A percentile compares a stretch with the other conserved stretches of the same genome.
These are phyloP conservation scores for Ophion ventricosus DNA, from an alignment of 2,888 invertebrate species.

Conservation along the genomic window DNA sequence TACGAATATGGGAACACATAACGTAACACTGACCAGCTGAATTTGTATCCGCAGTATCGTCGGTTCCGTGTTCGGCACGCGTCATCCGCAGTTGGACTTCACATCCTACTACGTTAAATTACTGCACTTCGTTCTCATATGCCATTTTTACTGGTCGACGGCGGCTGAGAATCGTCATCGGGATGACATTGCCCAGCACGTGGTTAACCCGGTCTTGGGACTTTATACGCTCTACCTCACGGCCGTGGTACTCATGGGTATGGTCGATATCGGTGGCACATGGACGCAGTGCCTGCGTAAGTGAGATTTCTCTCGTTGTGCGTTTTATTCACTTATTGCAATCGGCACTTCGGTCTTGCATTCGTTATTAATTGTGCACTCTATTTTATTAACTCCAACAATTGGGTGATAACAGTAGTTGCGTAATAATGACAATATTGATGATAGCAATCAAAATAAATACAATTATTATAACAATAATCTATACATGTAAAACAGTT, in stretches of 20 bases:
- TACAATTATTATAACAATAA: not conserved
- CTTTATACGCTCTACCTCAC: constrained; percentile 83
- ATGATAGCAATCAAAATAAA: not conserved
- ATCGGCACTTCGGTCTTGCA: not conserved
- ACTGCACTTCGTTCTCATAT: constrained; percentile 83
- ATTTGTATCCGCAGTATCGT: constrained; percentile 79
- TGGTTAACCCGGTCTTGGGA: constrained; percentile 83
- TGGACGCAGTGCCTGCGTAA: constrained; percentile 84
- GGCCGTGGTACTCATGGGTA: constrained; percentile 83
- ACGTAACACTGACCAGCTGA: not conserved
- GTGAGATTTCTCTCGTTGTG: constrained; percentile 63
- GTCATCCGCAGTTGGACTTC: constrained; percentile 84
- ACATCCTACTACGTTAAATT: constrained; percentile 83
- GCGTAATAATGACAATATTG: not conserved
- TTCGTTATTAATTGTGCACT: not conserved
- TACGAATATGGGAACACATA: no score
- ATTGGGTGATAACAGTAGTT: not conserved
- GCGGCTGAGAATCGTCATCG: constrained; percentile 83
- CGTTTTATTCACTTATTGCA: not conserved
- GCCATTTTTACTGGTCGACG: constrained; percentile 84
- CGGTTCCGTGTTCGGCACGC: constrained; percentile 82
- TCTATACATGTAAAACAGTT: not conserved
- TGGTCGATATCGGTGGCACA: constrained; percentile 82
- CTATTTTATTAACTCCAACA: not conserved
- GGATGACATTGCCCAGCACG: constrained; percentile 81